Conservation (phyloP, 2,888 invertebrate genomes). For the Catotricha subobsoleta region DNA sequence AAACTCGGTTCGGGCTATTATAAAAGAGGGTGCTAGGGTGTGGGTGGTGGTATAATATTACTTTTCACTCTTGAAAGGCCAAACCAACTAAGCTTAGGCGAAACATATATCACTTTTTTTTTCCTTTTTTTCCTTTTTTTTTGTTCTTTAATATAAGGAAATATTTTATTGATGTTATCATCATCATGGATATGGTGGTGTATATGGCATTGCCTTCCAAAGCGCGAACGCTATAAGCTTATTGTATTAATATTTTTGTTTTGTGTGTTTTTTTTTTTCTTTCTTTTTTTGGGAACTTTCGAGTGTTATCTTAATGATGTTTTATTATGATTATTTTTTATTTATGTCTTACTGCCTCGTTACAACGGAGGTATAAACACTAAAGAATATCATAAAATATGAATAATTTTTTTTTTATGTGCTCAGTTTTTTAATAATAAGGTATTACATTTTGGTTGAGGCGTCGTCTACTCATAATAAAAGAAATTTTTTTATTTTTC, state of each 20-base stretch:
- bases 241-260: too few relatives aligned
- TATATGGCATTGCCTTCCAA: background rate
- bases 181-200: background rate
- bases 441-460: too few relatives aligned
- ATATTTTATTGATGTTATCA: conserved; percentile 2
- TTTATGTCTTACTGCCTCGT: background rate
- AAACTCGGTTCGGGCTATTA: too few relatives aligned
- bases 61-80: background rate
- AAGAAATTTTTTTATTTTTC: too few relatives aligned
- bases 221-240: too few relatives aligned
- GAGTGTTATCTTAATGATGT: conserved; percentile 1
- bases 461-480: too few relatives aligned
- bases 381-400: too few relatives aligned
- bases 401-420: too few relatives aligned
- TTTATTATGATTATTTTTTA: conserved; percentile 1
- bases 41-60: background rate
- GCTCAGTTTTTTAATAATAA: too few relatives aligned
- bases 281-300: background rate
- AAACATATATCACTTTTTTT: background rate
- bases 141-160: background rate
- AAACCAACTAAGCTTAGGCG: background rate
- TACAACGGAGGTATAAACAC: too few relatives aligned
- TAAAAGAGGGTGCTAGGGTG: conserved; percentile 2
- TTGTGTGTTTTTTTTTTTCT: too few relatives aligned
- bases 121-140: background rate